Percentiles rank a stretch among this genome's conserved stretches.
phyloP scores from a whole-genome alignment of 2,888 invertebrate species.

The Torymus texanus region DNA sequence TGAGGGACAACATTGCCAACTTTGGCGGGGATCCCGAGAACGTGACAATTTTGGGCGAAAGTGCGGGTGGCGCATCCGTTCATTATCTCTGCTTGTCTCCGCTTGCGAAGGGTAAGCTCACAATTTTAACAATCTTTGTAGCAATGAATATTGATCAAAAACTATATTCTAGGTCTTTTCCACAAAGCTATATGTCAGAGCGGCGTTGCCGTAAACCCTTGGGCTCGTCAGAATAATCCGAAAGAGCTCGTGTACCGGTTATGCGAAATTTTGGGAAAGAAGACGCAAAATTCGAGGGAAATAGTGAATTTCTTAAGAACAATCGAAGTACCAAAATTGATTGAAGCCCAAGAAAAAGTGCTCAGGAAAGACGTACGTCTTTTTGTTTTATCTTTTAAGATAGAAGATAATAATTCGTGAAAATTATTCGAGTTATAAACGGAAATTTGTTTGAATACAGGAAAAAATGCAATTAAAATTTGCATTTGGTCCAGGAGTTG shows the following conservation, averaged over 20 bases:
- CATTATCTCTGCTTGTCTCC: slow-evolving; percentile 59
- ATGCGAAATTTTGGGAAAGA: slow-evolving; percentile 61
- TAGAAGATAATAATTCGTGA: no score
- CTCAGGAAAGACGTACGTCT: not conserved
- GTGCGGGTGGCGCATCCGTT: slow-evolving; percentile 62
- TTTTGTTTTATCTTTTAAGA: no score
- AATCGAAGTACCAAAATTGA: slow-evolving; percentile 61
- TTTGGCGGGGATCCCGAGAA: slow-evolving; percentile 64
- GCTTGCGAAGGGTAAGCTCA: slow-evolving; percentile 54
- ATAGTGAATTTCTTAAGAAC: slow-evolving; percentile 64
- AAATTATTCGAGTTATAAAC: no score
- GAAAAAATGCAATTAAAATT: slow-evolving; percentile 26
- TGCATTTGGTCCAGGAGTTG: slow-evolving; percentile 61
- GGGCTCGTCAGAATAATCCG: slow-evolving; percentile 58
- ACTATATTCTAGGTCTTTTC: slow-evolving; percentile 64
- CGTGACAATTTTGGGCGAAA: slow-evolving; percentile 64
- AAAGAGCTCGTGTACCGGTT: slow-evolving; percentile 58
- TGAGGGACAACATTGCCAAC: slow-evolving; percentile 59
- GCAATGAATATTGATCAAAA: not conserved
- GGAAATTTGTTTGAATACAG: not conserved
- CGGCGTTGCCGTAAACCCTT: slow-evolving; percentile 63
- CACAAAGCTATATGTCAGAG: slow-evolving; percentile 70
- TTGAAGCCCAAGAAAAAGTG: slow-evolving; percentile 54
- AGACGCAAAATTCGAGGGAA: slow-evolving; percentile 60
- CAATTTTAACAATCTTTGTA: no score